Conservation (phyloP, 2,113 vertebrate species). For the Delphinapterus leucas region DNA sequence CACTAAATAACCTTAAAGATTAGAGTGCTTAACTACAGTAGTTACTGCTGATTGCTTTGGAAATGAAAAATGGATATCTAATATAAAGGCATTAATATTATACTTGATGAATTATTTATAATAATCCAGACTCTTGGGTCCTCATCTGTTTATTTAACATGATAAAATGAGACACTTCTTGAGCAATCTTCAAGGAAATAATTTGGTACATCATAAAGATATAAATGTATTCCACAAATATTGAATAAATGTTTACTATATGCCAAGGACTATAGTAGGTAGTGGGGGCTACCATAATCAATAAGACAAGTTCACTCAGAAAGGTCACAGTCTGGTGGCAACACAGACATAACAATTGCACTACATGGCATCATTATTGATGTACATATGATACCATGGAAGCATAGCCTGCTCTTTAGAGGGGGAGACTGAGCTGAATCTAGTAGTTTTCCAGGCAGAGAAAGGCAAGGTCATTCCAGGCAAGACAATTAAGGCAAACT, state of each 20-base stretch:
- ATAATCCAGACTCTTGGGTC: background rate
- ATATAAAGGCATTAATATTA: constrained; percentile 50
- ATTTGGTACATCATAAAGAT: background rate
- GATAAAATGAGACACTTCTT: constrained; percentile 45
- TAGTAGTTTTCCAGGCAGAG: constrained; percentile 43
- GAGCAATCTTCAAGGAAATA: background rate
- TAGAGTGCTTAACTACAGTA: constrained; percentile 33
- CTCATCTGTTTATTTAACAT: constrained; percentile 25
- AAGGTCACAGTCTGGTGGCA: background rate
- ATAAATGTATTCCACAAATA: constrained; percentile 5
- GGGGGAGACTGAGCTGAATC: background rate
- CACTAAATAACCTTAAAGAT: constrained; percentile 42
- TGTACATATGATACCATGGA: background rate
- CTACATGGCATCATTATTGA: background rate
- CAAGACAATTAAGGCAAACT: constrained; percentile 44
- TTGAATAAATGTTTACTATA: background rate
- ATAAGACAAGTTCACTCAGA: background rate
- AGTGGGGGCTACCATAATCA: background rate
- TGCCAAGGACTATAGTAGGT: background rate
- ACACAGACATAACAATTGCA: background rate
- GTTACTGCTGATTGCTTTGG: constrained; percentile 46
- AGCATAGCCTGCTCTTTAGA: background rate
- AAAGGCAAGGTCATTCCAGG: constrained; percentile 46
- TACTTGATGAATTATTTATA: constrained; percentile 14
- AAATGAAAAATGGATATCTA: constrained; percentile 54